A percentile compares a stretch with the other conserved stretches of the same genome.
Conservation (phyloP, 2,113 vertebrate genomes). For the Cyrtonyx montezumae region DNA sequence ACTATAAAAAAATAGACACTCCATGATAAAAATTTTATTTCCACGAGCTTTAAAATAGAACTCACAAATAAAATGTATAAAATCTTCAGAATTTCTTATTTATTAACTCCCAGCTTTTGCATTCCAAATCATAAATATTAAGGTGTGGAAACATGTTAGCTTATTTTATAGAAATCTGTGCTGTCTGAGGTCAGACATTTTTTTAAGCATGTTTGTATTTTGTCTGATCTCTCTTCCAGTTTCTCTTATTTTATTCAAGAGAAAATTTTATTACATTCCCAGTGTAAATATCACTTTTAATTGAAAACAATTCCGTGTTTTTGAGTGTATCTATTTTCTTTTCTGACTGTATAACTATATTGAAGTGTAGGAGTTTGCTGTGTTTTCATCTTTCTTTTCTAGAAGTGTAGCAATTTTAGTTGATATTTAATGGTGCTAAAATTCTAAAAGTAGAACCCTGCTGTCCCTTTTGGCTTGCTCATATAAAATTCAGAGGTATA, state of each 20-base stretch:
- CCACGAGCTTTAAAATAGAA: neutral
- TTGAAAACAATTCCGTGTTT: conserved; percentile 9
- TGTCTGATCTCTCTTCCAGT: neutral
- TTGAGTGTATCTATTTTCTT: conserved; percentile 49
- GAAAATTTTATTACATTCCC: neutral
- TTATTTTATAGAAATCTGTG: neutral
- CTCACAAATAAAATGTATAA: neutral
- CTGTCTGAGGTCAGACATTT: neutral
- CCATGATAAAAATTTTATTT: neutral
- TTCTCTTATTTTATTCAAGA: neutral
- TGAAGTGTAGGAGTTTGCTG: conserved; percentile 52
- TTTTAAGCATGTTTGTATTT: neutral
- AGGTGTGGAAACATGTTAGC: neutral
- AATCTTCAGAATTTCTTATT: neutral
- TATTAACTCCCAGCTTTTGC: neutral
- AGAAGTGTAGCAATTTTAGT: conserved; percentile 43
- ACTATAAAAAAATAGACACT: conserved; percentile 29
- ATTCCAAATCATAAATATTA: neutral
- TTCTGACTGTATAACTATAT: conserved; percentile 20
- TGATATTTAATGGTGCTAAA: conserved; percentile 45
- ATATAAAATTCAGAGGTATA: conserved; percentile 42
- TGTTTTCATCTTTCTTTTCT: conserved; percentile 41
- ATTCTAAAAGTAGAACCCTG: conserved; percentile 53
- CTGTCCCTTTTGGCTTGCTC: conserved; percentile 46
- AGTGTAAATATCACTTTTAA: conserved; percentile 32